Evolutionary conservation across 92 coral and sea anemone species (phyloP), one percentile per base, ranked within the genome.

Genomic region (Anthopleura xanthogrammica): DNA sequence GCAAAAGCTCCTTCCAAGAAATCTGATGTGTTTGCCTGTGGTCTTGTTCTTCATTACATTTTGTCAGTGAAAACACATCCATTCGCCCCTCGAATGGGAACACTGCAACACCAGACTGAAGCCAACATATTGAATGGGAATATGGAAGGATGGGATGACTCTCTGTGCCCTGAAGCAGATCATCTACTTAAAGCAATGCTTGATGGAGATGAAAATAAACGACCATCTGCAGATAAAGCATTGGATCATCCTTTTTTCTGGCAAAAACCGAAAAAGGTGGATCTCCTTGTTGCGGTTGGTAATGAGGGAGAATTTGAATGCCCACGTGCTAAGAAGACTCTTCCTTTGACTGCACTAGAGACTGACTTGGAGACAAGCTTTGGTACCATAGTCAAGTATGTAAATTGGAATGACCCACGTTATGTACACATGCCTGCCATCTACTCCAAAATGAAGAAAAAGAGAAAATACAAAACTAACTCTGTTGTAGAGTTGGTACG

Each of bases 201-300:
- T 11, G 41, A 58, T 19, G 76, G 55, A 16, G 55, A 85, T 29
- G 76, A 85, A 41, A 46, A 13, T 6, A 76, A 70, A 9, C 89
- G 89, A 1, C 84, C 92, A 39, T 22, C 74, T 40, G 60, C 89
- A 86, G 42, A 52, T 65, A 74, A 77, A 76, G 58, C 76, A 50
- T 13, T 85, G 43, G 60, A 81, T 52, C 92, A 89, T 60, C 92
- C 89, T n/a, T 54, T 88, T 11, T 88, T 84, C 77, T 88, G 91
- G 91, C 41, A 85, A 36, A 75, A 76, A n/a, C n/a, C n/a, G 29
- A 60, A 65, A 73, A 87, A 78, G 60, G n/a, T 52, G 4, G 68
- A 50, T 16, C 70, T 87, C 17, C 52, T 87, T 5, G 5, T 36
- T 41, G 84, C 87, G 9, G 87, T 83, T 42, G 87, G 75, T 3